Base-by-base conservation (phyloP, 2,113 vertebrate genomes). In the Nestor notabilis region DNA sequence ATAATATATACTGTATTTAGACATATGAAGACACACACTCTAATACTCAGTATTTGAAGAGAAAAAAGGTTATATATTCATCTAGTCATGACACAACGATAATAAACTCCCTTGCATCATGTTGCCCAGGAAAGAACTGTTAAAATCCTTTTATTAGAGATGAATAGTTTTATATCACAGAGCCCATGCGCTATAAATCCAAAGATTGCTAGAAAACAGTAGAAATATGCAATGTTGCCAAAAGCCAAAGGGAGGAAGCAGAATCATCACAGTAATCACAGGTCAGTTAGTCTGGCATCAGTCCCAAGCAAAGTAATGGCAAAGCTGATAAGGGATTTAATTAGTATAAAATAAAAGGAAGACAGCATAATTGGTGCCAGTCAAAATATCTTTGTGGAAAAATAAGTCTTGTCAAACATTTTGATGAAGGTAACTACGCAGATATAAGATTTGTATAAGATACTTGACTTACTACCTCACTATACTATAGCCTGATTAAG, bases 201-300 rank as follows among this genome's bases (percentile, higher is more conserved):
- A 87, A 72, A 68, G 13, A 12, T 56, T 90, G 24, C 46, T 76
- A 79, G 66, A 74, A 56, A 91, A 84, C 33, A 71, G 72, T 29
- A 87, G 72, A 95, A 92, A 69, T 61, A 52, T 13, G 15, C 7
- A 52, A 41, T 2, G 1, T n/a, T 87, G 77, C 80, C 83, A 95
- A 78, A 89, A 93, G 70, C 49, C 69, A 46, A 82, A 89, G 60
- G 39, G 37, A 83, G 61, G 65, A 89, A 95, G 80, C 69, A 87
- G 89, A 89, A 89, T 24, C 64, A 87, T 60, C 83, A 35, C 39
- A 60, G 56, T 87, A 95, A 82, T 89, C 87, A 92, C 69, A 95
- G 94, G 86, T 83, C 90, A 92, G 52, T 82, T 84, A 90, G 31
- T 52, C 65, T 92, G 90, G 89, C 94, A 89, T 56, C 52, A 49